Evolutionary conservation across 2,888 invertebrate genomes (phyloP).

Genomic region (Tetragonisca angustula): DNA sequence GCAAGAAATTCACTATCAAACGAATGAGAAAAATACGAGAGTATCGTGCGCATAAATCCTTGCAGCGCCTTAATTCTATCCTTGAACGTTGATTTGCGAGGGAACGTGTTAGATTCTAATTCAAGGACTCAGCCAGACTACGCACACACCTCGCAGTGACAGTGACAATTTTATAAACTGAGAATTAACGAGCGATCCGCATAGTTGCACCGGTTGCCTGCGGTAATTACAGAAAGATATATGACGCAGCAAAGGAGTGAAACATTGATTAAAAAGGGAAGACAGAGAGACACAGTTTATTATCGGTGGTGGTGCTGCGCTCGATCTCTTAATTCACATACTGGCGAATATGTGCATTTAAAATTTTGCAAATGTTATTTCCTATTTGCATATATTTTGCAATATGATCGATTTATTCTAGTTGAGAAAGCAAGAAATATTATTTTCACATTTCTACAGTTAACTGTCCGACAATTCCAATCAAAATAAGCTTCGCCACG

Average conservation of each 20-base stretch:
- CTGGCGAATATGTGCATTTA: not conserved
- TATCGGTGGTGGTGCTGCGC: not conserved
- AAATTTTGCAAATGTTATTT: not conserved
- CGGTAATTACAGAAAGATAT: slow-evolving; percentile 40
- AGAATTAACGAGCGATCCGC: slow-evolving; percentile 30
- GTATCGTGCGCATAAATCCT: not conserved
- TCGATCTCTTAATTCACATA: slow-evolving; percentile 6
- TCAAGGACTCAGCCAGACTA: not conserved
- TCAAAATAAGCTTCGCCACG: too few relatives aligned
- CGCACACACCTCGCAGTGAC: not conserved
- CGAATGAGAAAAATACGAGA: not conserved
- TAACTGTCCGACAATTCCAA: not conserved
- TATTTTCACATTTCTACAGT: not conserved
- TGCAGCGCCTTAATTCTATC: not conserved
- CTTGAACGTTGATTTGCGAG: not conserved
- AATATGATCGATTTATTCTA: not conserved
- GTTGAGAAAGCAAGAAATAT: not conserved
- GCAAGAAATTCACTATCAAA: not conserved
- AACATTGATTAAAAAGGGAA: slow-evolving; percentile 16
- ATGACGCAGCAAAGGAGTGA: slow-evolving; percentile 15
- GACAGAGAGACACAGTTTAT: slow-evolving; percentile 1
- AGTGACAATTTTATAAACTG: slow-evolving; percentile 41
- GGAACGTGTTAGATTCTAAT: slow-evolving; percentile 11
- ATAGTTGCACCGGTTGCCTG: slow-evolving; percentile 6
- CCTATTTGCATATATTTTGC: not conserved